Evolutionary conservation across 2,797 vertebrate genomes (phyloP).

Genomic region (Enteromius argenteus): DNA sequence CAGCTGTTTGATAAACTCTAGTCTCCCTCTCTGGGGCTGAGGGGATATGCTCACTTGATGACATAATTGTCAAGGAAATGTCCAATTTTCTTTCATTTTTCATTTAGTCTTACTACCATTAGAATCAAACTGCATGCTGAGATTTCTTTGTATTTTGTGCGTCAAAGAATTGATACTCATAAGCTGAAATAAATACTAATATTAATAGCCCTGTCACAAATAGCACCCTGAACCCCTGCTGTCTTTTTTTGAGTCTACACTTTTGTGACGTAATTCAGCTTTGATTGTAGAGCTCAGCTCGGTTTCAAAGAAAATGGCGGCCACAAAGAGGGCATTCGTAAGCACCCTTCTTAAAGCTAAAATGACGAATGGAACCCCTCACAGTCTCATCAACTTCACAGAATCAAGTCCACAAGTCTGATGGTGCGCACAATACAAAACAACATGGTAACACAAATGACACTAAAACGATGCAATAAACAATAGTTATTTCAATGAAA

Average conservation of each 20-base stretch:
- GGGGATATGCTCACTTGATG: conserved; percentile 1
- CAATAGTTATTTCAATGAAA: not conserved
- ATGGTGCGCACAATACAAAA: not conserved
- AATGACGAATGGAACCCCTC: not conserved
- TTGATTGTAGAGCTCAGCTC: too few species aligned
- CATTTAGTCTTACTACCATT: not conserved
- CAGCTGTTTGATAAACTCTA: conserved; percentile 17
- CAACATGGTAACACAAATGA: not conserved
- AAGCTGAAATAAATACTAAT: not conserved
- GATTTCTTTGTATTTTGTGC: not conserved
- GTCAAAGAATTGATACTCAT: not conserved
- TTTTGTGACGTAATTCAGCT: not conserved
- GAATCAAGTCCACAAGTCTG: not conserved
- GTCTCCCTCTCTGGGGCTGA: not conserved
- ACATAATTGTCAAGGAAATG: conserved; percentile 7
- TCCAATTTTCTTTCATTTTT: not conserved
- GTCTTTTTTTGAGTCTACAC: not conserved
- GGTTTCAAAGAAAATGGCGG: too few species aligned
- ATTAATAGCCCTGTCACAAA: not conserved
- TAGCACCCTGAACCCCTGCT: not conserved
- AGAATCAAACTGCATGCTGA: not conserved
- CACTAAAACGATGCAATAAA: not conserved
- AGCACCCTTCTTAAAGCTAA: too few species aligned
- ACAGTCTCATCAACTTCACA: not conserved
- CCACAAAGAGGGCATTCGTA: not conserved